phyloP scores from a whole-genome alignment of 2,113 vertebrate species.

The Mobula birostris region DNA sequence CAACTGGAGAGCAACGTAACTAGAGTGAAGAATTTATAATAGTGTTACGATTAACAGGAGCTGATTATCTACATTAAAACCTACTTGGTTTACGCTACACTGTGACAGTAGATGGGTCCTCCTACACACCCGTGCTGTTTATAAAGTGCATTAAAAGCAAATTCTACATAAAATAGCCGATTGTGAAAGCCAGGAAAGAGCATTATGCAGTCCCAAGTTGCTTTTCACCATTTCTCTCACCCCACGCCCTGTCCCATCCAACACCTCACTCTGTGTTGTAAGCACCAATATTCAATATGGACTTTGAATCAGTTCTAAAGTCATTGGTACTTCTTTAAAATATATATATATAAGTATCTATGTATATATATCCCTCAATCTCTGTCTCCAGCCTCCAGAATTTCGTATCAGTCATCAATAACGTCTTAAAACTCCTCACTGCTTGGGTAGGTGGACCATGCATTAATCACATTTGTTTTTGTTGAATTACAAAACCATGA shows the following conservation, averaged over 20 bases:
- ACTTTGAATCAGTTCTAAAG: slow-evolving; percentile 22
- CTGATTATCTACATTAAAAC: neutral
- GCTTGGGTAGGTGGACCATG: slow-evolving; percentile 21
- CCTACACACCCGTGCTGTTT: slow-evolving; percentile 31
- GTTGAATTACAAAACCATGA: slow-evolving; percentile 1
- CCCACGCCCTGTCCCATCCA: neutral
- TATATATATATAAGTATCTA: slow-evolving; percentile 18
- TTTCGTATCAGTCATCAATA: neutral
- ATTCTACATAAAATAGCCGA: slow-evolving; percentile 30
- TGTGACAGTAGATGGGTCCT: neutral
- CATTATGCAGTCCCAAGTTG: neutral
- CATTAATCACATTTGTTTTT: slow-evolving; percentile 32
- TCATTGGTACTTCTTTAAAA: slow-evolving; percentile 10
- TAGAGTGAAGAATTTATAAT: neutral
- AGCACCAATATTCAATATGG: slow-evolving; percentile 28
- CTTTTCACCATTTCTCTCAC: neutral
- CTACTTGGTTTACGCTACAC: neutral
- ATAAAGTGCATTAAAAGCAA: slow-evolving; percentile 37
- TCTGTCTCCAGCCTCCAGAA: neutral
- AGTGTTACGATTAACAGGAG: neutral
- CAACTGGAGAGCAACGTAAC: neutral
- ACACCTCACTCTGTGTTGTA: neutral
- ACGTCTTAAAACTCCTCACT: neutral
- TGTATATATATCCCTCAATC: neutral
- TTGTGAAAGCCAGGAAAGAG: slow-evolving; percentile 29